Evolutionary conservation across 2,797 vertebrate genomes (phyloP).

Genomic region (Prunella strophiata): DNA sequence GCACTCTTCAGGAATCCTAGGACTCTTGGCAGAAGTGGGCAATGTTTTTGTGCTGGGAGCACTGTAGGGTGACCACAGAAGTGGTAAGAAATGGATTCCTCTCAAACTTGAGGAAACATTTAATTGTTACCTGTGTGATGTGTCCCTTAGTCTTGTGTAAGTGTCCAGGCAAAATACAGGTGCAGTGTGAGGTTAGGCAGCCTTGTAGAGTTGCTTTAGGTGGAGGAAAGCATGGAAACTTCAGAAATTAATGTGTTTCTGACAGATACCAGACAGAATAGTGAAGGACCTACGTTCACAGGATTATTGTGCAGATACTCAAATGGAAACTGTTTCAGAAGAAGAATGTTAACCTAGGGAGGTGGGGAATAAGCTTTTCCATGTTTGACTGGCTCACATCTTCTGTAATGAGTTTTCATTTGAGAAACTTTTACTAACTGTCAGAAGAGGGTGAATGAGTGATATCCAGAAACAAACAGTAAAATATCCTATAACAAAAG

Average conservation of each 20-base stretch:
- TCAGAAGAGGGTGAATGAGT: neutral
- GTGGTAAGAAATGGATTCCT: neutral
- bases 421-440: neutral
- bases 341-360: neutral
- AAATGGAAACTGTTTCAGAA: neutral
- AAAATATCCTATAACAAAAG: neutral
- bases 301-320: neutral
- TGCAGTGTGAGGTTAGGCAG: neutral
- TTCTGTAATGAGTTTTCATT: neutral
- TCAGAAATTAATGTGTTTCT: neutral
- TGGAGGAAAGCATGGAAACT: neutral
- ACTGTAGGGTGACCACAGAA: neutral
- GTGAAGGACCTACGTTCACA: fast-evolving
- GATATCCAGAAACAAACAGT: neutral
- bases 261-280: neutral
- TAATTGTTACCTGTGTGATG: neutral
- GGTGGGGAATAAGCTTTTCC: neutral
- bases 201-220: neutral
- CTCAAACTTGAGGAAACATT: neutral
- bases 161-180: neutral
- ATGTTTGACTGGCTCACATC: neutral
- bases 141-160: neutral
- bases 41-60: neutral
- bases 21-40: neutral
- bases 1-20: fast-evolving